phyloP scores from a whole-genome alignment of 1,140 invertebrate species.

The Sitodiplosis mosellana region DNA sequence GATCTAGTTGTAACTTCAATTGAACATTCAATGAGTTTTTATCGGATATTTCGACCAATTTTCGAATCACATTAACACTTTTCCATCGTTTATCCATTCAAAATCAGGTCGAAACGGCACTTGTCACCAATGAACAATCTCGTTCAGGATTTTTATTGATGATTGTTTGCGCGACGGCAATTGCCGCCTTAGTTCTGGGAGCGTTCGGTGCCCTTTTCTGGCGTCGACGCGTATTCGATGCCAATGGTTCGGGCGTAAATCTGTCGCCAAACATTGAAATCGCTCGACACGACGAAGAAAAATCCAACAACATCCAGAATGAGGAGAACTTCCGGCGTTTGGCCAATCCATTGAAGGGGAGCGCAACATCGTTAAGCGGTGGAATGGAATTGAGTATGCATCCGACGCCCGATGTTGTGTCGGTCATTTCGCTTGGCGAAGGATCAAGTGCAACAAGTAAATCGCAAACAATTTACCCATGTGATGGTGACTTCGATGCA shows the following conservation, averaged over 20 bases:
- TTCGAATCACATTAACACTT: no score
- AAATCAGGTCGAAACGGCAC: conserved; percentile 15
- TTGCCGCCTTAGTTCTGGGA: conserved; percentile 23
- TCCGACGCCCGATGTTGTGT: conserved; percentile 28
- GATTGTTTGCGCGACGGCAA: conserved; percentile 27
- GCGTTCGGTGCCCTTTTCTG: conserved; percentile 27
- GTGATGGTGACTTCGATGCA: conserved; percentile 24
- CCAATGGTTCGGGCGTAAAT: conserved; percentile 31
- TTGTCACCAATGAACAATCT: conserved; percentile 15
- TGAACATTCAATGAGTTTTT: no score
- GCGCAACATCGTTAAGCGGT: conserved; percentile 21
- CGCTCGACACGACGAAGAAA: conserved; percentile 56
- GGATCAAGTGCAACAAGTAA: conserved; percentile 36
- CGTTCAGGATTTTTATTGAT: conserved; percentile 28
- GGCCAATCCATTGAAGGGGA: conserved; percentile 30
- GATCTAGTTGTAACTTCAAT: not conserved
- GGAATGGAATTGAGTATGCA: conserved; percentile 29
- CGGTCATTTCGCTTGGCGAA: conserved; percentile 18
- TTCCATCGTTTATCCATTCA: not conserved
- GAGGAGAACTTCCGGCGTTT: conserved; percentile 65
- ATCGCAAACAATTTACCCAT: conserved; percentile 34
- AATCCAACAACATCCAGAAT: conserved; percentile 75
- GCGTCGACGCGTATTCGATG: conserved; percentile 31
- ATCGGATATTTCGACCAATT: no score
- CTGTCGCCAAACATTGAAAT: conserved; percentile 33